Base-by-base conservation (phyloP, 2,797 vertebrate species). In the Capromys pilorides region DNA sequence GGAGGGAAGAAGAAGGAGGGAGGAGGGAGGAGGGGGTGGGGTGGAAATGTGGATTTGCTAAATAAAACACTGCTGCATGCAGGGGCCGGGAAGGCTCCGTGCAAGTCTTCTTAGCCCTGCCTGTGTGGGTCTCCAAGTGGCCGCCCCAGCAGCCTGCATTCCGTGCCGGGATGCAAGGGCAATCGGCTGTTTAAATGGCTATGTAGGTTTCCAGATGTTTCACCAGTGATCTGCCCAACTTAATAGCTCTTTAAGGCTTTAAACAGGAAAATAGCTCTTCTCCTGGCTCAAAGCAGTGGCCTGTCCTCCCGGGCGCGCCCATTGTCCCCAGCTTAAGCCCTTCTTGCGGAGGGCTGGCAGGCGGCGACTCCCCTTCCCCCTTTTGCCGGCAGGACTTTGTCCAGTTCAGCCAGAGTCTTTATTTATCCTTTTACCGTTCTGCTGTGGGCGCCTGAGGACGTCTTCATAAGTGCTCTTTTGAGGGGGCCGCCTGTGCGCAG, bases 151-250 rank as follows among this genome's bases (percentile, higher is more conserved):
- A 87, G 97, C 93, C 96, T 96, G 94, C 97, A 98, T 98, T 98
- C 97, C 97, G 96, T 92, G 96, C 97, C 91, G 89, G 95, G 97
- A 97, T 97, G 97, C 97, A 98, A 94, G 97, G 96, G 98, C 98
- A 97, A 96, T 97, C 98, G 97, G 96, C 98, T 98, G 98, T 98
- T 98, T 98, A 98, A 98, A 98, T 98, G 98, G 98, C 98, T 98
- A 97, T 98, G 98, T 98, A 98, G 98, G 98, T 98, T 98, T 98
- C 98, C 98, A 98, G 98, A 98, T 98, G 98, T 98, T 98, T 98
- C 98, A 98, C 98, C 98, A 98, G 98, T 96, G 98, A 98, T 98
- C 98, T 98, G 98, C 98, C 98, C 98, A 98, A 98, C 97, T 98
- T 98, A 98, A 98, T 98, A 98, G 98, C 98, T 98, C 98, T 98